Conservation (phyloP, 2,888 invertebrate species). For the Cyclophora punctaria region DNA sequence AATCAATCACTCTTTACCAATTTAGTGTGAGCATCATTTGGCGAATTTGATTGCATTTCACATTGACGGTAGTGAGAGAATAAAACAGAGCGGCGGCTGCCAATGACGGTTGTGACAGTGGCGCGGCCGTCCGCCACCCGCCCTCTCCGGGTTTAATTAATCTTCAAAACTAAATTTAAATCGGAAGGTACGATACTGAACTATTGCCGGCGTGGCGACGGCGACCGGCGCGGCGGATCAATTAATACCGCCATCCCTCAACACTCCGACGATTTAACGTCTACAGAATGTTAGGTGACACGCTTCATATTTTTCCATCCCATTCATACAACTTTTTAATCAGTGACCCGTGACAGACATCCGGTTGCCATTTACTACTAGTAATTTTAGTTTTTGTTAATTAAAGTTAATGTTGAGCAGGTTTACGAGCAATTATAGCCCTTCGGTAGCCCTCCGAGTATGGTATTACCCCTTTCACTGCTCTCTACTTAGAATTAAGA, state of each 20-base stretch:
- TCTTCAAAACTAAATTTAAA: conserved; percentile 65
- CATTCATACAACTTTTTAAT: conserved; percentile 17
- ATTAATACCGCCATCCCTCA: conserved; percentile 47
- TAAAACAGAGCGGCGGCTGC: conserved; percentile 61
- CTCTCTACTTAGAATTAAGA: neutral
- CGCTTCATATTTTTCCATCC: conserved; percentile 34
- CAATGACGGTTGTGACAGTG: conserved; percentile 59
- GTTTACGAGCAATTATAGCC: conserved; percentile 1
- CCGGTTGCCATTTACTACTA: conserved; percentile 16
- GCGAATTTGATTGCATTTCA: conserved; percentile 64
- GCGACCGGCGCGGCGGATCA: conserved; percentile 33
- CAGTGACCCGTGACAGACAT: conserved; percentile 17
- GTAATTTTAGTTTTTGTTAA: conserved; percentile 13
- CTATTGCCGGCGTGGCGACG: conserved; percentile 33
- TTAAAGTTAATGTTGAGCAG: conserved; percentile 3
- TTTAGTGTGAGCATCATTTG: conserved; percentile 65
- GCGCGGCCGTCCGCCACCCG: conserved; percentile 30
- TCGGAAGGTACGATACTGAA: conserved; percentile 33
- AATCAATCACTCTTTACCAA: conserved; percentile 67
- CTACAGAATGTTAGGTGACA: conserved; percentile 30
- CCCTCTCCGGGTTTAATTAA: conserved; percentile 53
- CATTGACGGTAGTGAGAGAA: conserved; percentile 55
- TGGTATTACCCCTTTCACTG: neutral
- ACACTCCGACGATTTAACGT: conserved; percentile 31
- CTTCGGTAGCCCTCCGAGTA: neutral